phyloP scores from a whole-genome alignment of 1,140 invertebrate species.

The Cecropterus lyciades region DNA sequence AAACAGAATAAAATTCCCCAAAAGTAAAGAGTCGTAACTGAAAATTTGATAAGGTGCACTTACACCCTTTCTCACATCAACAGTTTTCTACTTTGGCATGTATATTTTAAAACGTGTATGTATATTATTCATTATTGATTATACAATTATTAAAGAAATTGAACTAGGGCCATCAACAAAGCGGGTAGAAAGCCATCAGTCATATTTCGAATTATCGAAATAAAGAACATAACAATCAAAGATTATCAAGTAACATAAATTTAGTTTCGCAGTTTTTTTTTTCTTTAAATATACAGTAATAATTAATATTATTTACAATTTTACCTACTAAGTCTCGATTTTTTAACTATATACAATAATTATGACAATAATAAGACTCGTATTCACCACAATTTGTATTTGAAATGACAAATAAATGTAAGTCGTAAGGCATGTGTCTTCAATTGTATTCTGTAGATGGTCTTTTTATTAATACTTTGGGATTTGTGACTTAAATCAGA shows the following conservation, averaged over 20 bases:
- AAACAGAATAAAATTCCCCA: neutral
- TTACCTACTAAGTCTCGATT: constrained; percentile 27
- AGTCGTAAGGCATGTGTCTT: neutral
- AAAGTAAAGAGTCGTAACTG: neutral
- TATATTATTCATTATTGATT: constrained; percentile 7
- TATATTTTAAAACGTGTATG: constrained; percentile 1
- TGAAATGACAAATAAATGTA: neutral
- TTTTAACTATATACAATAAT: constrained; percentile 30
- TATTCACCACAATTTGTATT: constrained; percentile 18
- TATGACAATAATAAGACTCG: constrained; percentile 16
- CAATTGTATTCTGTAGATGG: neutral
- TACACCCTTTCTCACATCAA: neutral
- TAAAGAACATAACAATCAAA: neutral
- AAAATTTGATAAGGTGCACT: neutral
- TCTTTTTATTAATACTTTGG: neutral
- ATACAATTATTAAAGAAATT: constrained; percentile 1
- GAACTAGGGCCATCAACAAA: constrained; percentile 28
- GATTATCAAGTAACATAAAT: constrained; percentile 3
- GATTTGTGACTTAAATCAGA: constrained; percentile 1
- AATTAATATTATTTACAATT: constrained; percentile 28
- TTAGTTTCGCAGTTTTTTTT: constrained; percentile 22
- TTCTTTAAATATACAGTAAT: constrained; percentile 22
- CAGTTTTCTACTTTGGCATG: constrained; percentile 12
- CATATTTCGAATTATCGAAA: constrained; percentile 9
- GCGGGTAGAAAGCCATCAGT: constrained; percentile 17